phyloP scores from a whole-genome alignment of 2,113 vertebrate species.

The Podarcis raffonei region DNA sequence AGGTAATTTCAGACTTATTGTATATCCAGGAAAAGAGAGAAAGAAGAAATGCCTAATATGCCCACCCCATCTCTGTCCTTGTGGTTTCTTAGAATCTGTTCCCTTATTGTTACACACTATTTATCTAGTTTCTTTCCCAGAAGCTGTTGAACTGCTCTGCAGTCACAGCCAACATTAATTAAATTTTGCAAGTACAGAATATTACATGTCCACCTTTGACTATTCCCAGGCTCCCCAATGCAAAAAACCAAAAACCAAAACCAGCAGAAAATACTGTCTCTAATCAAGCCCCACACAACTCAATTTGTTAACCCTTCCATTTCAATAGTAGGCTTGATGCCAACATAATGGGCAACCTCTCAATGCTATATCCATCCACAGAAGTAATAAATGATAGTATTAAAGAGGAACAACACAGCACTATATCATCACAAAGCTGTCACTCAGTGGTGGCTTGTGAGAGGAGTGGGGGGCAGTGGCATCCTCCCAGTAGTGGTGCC shows the following conservation, averaged over 20 bases:
- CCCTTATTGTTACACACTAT: neutral
- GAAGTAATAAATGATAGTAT: neutral
- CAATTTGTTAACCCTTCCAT: neutral
- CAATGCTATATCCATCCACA: neutral
- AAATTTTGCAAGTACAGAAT: neutral
- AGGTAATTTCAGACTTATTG: conserved; percentile 20
- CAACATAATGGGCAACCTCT: neutral
- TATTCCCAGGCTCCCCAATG: neutral
- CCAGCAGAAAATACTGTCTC: neutral
- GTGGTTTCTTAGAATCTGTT: conserved; percentile 6
- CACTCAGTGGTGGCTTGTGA: too few species aligned
- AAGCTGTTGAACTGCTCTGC: neutral
- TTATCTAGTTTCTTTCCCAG: neutral
- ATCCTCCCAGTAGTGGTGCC: too few species aligned
- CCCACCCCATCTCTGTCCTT: neutral
- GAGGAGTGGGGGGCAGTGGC: neutral
- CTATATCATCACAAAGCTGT: neutral
- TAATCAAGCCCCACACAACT: neutral
- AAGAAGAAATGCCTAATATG: neutral
- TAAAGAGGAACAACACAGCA: neutral
- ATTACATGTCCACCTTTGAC: conserved; percentile 7
- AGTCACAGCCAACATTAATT: neutral
- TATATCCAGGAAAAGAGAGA: conserved; percentile 1
- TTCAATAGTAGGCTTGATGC: neutral
- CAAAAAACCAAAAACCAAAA: neutral